Percentiles rank a stretch among this genome's conserved stretches.
These are phyloP conservation scores for Tarsius wallacei DNA, from an alignment of 2,797 vertebrate genomes.

Conservation along the genomic window DNA sequence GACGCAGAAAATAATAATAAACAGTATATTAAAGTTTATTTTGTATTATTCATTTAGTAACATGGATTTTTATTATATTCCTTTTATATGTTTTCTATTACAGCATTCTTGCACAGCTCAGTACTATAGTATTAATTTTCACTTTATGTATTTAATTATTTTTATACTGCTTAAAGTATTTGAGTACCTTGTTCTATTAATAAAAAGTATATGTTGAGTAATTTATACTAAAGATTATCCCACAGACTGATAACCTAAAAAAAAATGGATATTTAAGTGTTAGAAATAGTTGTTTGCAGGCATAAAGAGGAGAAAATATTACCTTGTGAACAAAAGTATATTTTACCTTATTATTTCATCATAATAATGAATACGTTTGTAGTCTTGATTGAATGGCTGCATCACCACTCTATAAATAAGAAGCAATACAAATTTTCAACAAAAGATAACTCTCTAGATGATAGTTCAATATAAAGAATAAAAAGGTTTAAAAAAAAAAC, in stretches of 20 bases:
- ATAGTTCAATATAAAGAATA: too few relatives aligned
- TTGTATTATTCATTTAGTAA: background rate
- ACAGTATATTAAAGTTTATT: background rate
- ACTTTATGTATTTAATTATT: background rate
- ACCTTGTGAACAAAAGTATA: background rate
- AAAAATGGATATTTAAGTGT: background rate
- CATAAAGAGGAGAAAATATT: background rate
- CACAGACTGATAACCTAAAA: background rate
- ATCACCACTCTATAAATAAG: background rate
- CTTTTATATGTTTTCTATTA: background rate
- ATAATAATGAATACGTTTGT: background rate
- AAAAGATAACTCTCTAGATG: background rate
- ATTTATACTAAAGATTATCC: background rate
- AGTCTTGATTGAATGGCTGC: background rate
- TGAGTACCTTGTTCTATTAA: background rate
- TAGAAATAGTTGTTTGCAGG: background rate
- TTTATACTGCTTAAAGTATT: background rate
- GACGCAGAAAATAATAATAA: background rate
- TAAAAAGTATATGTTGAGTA: background rate
- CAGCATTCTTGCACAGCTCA: background rate
- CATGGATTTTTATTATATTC: background rate
- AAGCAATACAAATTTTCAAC: background rate
- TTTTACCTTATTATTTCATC: background rate
- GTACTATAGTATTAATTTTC: background rate
- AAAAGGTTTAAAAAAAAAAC: too few relatives aligned